Base-by-base conservation (phyloP, 2,797 vertebrate genomes). In the Threskiornis aethiopicus region DNA sequence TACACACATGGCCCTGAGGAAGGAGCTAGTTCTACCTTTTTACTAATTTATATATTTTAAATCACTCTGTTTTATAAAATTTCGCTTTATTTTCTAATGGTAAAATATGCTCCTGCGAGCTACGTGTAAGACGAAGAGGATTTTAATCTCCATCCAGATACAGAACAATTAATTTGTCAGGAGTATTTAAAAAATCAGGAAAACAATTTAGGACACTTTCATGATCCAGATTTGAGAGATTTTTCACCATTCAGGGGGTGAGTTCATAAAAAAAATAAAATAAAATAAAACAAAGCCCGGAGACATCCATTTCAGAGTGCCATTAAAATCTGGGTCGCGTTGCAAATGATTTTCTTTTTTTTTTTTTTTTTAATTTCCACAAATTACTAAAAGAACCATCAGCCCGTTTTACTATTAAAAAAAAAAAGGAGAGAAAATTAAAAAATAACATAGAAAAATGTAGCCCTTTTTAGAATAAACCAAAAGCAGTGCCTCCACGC, bases 321-420 rank as follows among this genome's bases (percentile, higher is more conserved):
- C 84, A 94, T 94, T 91, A 89, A 93, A 96, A 96, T 94, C 85
- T 95, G 85, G 94, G 89, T 96, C 91, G 20, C 2, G 1, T 75
- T 82, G 84, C 73, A 87, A 97, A 96, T 88, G 0, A 70, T 90
- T 94, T 95, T 73, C 25, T 44, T 64, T 69, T 66, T 64, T 72
- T 81, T 41, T 41, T 41, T 82, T 84, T 96, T 96, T 84, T 90
- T 78, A 75, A 90, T 93, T 94, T 92, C 75, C 82, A 28, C 82
- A 94, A 92, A 93, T 92, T 82, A 89, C 66, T 59, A 64, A 76
- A 90, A 91, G 44, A 80, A 86, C 39, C n/a, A 78, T 54, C 72
- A 83, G n/a, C 41, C 19, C 17, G 7, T 87, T 95, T 93, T 91
- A 78, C 46, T 85, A n/a, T 51, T 49, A 37, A 37, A 37, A 21